Base-by-base conservation (phyloP, 1,140 invertebrate species). In the Zaprionus camerounensis region DNA sequence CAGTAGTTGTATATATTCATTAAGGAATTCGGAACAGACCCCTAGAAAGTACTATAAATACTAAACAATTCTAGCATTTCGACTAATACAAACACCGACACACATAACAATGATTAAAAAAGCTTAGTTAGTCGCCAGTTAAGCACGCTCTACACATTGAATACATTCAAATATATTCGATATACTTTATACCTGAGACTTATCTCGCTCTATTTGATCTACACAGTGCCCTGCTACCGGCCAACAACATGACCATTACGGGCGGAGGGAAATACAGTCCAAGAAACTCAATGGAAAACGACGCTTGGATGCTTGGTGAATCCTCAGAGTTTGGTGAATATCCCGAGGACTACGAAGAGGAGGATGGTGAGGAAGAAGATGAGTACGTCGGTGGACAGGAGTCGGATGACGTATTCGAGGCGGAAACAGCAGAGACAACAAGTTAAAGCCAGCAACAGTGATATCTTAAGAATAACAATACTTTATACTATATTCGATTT, bases 261-360 rank as follows among this genome's bases (percentile, higher is more conserved):
- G 82, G 84, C 55, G 82, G 71, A 75, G 62, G 69, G 36, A 67
- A 79, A 53, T 90, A 90, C 85, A 90, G 85, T 59, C 81, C 85
- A 55, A 69, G 86, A 90, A 90, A 90, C 69, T 90, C 85, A 62
- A 61, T 90, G 85, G 85, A 90, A 82, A 81, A 90, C 81, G 86
- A 85, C 86, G 86, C 82, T 31, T 90, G 85, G 85, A 90, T 71
- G 85, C 85, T 85, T 90, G 85, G 85, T 90, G 85, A 90, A 44
- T 90, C 85, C 36, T 90, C 86, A 0, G 85, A 90, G 58, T 88
- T 70, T 58, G 85, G 78, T 6, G 84, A 87, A 44, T 82, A 87
- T 71, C 67, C 71, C 17, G 82, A 86, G 24, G 82, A 86, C 36
- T 80, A 88, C 38, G 74, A 81, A 15, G 85, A 87, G 26, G 68